Base-by-base conservation (phyloP, 2,888 invertebrate species). In the Linyphia triangularis region DNA sequence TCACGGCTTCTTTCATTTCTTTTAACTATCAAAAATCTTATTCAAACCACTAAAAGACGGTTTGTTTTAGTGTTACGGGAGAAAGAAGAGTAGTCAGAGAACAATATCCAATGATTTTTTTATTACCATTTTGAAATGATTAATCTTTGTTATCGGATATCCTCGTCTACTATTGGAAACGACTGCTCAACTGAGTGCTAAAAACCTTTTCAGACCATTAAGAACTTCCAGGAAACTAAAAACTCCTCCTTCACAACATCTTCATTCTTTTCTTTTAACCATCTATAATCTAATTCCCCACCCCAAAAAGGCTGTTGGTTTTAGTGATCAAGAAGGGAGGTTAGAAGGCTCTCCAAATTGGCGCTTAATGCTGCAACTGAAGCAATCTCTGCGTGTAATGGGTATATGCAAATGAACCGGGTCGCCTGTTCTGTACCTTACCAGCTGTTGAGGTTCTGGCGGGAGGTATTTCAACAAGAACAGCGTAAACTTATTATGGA, bases 401-500 rank as follows among this genome's bases (percentile, higher is more conserved):
- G 84, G 84, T n/a, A 85, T 85, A 85, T 85, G 84, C 84, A 85
- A 84, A 85, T 85, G 84, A 85, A 37, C 84, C 75, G 37, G 65
- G 57, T 3, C 51, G 26, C 26, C 72, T 30, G 61, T 43, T 59
- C 82, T 82, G 82, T 70, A 82, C 72, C 77, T 85, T 57, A 33
- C 84, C 84, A 85, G 84, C 84, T 85, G 84, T 85, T 75, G 75
- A 73, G 51, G 73, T 83, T 69, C 83, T 37, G 67, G 59, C 22
- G 67, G n/a, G 40, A 85, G 84, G 84, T 85, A 85, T 77, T 40
- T 69, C 67, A 65, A 43, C 33, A 51, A 51, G 73, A 43, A 51
- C 57, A 73, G 77, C 84, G 84, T 77, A 69, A 77, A 85, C 84
- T 85, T 85, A 85, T 85, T 85, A 85, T 85, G 84, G 84, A 85